Evolutionary conservation across 2,888 invertebrate species (phyloP), one percentile per base, ranked within the genome.

Genomic region (Hedychridium roseum): DNA sequence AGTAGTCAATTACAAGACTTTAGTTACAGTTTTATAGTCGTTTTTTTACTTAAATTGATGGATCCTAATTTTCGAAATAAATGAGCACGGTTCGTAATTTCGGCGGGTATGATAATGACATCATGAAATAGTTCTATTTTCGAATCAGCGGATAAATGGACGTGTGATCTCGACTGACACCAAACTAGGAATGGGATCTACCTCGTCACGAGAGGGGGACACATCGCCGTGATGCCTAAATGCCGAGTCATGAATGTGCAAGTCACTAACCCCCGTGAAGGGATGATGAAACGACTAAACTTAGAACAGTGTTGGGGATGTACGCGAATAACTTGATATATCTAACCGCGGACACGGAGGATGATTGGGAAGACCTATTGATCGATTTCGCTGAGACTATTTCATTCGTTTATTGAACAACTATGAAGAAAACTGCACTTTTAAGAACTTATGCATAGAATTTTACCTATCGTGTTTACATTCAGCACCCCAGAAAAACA

Each of bases 231-330:
- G 32, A 43, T 52, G 11, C 41, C 45, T 47, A 45, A 38, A 51
- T 66, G 70, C 50, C 56, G 58, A 64, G 63, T 68, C 60, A 64
- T 60, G 52, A 41, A 54, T 50, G 52, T 70, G 74, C 74, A 70
- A 74, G 74, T 74, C 74, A 73, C 54, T 59, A 49, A 61, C 57
- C 58, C 57, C 63, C 66, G 62, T 57, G 57, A 62, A 60, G 62
- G 58, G 60, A 67, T 59, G 71, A 73, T 69, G 71, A 69, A 61
- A 66, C 50, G 68, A 63, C 64, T 61, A 63, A 70, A 71, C 61
- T 65, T 64, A 43, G 64, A 67, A 64, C 56, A 60, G 41, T 54
- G 44, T 31, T 27, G 50, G 43, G 51, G 44, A 50, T 53, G 51
- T 50, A 45, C 47, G 61, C 58, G 64, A 60, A 70, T 70, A 70